These are phyloP conservation scores for Stegophylla sp. DNA, from an alignment of 2,888 invertebrate genomes.

Conservation along the genomic window DNA sequence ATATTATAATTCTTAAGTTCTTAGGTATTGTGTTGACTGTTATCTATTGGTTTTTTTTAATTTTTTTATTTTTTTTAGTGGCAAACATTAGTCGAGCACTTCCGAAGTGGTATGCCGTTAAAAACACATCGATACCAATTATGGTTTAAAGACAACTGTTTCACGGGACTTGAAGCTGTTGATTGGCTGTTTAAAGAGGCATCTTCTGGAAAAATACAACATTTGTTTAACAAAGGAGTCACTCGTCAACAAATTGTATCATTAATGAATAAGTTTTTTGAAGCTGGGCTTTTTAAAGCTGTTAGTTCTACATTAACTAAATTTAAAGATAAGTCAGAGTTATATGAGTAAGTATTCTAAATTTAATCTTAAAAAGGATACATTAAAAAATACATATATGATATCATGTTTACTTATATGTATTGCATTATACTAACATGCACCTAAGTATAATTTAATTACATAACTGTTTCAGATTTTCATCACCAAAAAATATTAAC, in stretches of 20 bases:
- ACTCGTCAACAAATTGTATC: slow-evolving; percentile 50
- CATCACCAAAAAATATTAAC: slow-evolving; percentile 27
- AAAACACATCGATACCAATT: slow-evolving; percentile 44
- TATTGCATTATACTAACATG: too few relatives aligned
- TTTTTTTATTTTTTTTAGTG: slow-evolving; percentile 13
- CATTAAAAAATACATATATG: too few relatives aligned
- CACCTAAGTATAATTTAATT: neutral
- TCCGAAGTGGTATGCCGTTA: slow-evolving; percentile 36
- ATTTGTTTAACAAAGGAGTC: slow-evolving; percentile 50
- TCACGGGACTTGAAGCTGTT: slow-evolving; percentile 41
- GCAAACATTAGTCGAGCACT: slow-evolving; percentile 47
- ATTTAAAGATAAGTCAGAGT: slow-evolving; percentile 46
- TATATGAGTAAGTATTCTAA: slow-evolving; percentile 28
- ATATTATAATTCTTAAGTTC: too few relatives aligned
- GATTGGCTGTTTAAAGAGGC: slow-evolving; percentile 52
- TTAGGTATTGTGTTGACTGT: neutral
- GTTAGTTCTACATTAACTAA: slow-evolving; percentile 33
- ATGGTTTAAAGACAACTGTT: slow-evolving; percentile 53
- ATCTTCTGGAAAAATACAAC: slow-evolving; percentile 27
- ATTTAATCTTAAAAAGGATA: too few relatives aligned
- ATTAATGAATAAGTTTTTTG: slow-evolving; percentile 44
- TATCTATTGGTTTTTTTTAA: neutral
- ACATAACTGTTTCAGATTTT: slow-evolving; percentile 13
- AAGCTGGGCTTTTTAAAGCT: slow-evolving; percentile 47
- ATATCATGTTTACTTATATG: too few relatives aligned